Conservation (phyloP, 2,113 vertebrate genomes). For the Synchiropus splendidus region DNA sequence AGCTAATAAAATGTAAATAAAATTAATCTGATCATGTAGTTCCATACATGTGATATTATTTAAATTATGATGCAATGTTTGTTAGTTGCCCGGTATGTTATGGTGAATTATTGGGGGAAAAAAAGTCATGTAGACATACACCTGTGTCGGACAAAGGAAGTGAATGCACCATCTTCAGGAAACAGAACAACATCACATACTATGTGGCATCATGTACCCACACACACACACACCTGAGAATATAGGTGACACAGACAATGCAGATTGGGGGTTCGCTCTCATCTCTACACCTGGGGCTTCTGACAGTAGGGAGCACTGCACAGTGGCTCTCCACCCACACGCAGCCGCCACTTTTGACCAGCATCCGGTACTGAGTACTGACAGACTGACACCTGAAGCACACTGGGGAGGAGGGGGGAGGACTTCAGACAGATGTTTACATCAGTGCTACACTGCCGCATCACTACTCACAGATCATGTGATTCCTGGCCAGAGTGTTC, state of each 20-base stretch:
- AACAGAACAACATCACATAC: no score
- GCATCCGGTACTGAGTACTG: conserved; percentile 85
- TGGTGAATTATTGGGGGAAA: no score
- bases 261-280: conserved; percentile 78
- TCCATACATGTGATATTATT: no score
- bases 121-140: no score
- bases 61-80: no score
- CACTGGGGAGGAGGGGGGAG: conserved; percentile 59
- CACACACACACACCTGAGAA: conserved; percentile 74
- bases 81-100: no score
- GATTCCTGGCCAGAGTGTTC: conserved; percentile 77
- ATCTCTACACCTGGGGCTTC: conserved; percentile 69
- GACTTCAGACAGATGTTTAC: no score
- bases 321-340: conserved; percentile 92
- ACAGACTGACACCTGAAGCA: conserved; percentile 86
- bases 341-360: conserved; percentile 86
- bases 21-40: no score
- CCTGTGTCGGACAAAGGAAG: no score
- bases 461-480: conserved; percentile 77
- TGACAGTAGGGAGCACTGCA: conserved; percentile 78
- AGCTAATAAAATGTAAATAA: no score
- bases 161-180: no score
- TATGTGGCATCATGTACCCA: neutral
- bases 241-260: conserved; percentile 85
- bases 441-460: no score